Evolutionary conservation across 2,888 invertebrate species (phyloP).

Genomic region (Agapostemon virescens): DNA sequence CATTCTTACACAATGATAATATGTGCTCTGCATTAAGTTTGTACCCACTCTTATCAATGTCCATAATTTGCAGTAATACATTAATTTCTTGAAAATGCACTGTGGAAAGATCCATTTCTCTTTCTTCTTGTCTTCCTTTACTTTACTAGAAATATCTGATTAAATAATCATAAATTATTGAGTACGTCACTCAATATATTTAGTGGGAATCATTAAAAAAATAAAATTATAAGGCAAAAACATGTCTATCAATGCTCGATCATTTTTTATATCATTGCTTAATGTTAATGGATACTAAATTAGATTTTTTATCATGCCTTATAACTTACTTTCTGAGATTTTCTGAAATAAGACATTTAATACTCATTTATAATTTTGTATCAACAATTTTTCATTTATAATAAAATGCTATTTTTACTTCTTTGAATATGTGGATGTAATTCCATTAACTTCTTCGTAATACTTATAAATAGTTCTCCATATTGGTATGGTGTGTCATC

Average conservation of each 20-base stretch:
- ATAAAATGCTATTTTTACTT: background rate
- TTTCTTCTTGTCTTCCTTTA: background rate
- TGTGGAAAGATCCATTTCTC: background rate
- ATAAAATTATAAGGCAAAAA: background rate
- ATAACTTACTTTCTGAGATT: background rate
- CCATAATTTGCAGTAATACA: constrained; percentile 52
- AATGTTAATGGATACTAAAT: background rate
- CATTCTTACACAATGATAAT: constrained; percentile 55
- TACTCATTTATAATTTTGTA: background rate
- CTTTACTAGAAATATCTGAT: background rate
- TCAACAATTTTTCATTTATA: background rate
- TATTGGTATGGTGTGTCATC: constrained; percentile 67
- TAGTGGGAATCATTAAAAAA: background rate
- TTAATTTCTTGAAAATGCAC: constrained; percentile 29
- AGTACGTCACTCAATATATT: background rate
- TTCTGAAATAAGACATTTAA: background rate
- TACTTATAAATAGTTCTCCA: constrained; percentile 55
- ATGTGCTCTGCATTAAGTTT: constrained; percentile 48
- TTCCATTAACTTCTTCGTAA: constrained; percentile 50
- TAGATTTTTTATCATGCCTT: background rate
- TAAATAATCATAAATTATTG: background rate
- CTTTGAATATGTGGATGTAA: constrained; percentile 3
- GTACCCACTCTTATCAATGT: constrained; percentile 46
- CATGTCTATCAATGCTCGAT: background rate
- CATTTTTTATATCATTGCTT: background rate